These are phyloP conservation scores for Auanema freiburgensis DNA, from an alignment of 2,888 invertebrate genomes.

Conservation along the genomic window DNA sequence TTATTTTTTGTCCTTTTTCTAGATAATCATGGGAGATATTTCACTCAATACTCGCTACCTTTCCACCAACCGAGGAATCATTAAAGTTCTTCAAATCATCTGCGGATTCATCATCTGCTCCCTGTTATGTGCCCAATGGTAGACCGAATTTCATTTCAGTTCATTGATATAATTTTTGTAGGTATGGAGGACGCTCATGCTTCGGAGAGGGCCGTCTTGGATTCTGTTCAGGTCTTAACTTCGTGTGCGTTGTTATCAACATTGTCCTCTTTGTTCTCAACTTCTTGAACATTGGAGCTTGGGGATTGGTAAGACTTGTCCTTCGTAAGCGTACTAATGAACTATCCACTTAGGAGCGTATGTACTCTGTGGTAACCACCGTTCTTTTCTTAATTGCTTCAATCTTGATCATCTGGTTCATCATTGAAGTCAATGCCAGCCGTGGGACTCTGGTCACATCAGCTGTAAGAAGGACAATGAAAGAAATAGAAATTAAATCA, in stretches of 20 bases:
- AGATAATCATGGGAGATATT: slow-evolving; percentile 38
- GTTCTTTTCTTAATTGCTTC: slow-evolving; percentile 50
- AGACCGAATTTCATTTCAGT: neutral
- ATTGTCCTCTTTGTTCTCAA: slow-evolving; percentile 55
- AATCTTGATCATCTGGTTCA: slow-evolving; percentile 47
- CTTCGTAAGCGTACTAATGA: neutral
- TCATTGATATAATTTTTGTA: slow-evolving; percentile 22
- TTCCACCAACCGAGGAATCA: slow-evolving; percentile 50
- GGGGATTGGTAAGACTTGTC: slow-evolving; percentile 40
- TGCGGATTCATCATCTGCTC: slow-evolving; percentile 59
- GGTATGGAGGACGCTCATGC: slow-evolving; percentile 56
- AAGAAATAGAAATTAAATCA: neutral
- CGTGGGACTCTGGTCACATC: slow-evolving; percentile 45
- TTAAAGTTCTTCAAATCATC: slow-evolving; percentile 53
- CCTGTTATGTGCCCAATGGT: slow-evolving; percentile 54
- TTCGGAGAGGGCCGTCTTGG: slow-evolving; percentile 56
- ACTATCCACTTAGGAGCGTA: slow-evolving; percentile 35
- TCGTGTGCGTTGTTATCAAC: slow-evolving; percentile 49
- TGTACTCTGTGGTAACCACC: slow-evolving; percentile 43
- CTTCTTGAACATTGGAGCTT: slow-evolving; percentile 53
- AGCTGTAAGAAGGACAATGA: slow-evolving; percentile 13
- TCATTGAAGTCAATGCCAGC: slow-evolving; percentile 42
- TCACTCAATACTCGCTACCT: slow-evolving; percentile 51
- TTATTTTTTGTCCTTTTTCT: no score
- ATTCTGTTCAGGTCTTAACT: slow-evolving; percentile 48